Evolutionary conservation across 2,113 vertebrate genomes (phyloP).

Genomic region (Nerophis ophidion): DNA sequence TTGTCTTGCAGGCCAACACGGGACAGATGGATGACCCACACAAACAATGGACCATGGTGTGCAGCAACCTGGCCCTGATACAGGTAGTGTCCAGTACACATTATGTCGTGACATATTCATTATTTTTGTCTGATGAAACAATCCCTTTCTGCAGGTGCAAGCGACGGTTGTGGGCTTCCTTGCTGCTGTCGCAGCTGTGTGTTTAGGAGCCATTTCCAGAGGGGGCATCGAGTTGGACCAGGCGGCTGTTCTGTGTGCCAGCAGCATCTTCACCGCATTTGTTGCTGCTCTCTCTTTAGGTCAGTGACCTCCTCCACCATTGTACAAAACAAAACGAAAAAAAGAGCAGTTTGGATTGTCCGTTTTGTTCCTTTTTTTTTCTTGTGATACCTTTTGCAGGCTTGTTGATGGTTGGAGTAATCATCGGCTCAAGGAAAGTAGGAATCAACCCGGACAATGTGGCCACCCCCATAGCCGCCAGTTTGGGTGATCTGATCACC

Average conservation of each 20-base stretch:
- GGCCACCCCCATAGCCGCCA: slow-evolving; percentile 94
- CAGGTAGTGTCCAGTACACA: slow-evolving; percentile 72
- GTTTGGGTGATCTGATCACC: slow-evolving; percentile 91
- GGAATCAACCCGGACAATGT: slow-evolving; percentile 97
- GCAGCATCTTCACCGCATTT: slow-evolving; percentile 88
- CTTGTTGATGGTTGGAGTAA: slow-evolving; percentile 87
- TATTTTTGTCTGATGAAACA: not conserved
- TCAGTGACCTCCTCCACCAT: slow-evolving; percentile 39
- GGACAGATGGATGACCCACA: slow-evolving; percentile 85
- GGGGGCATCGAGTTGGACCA: slow-evolving; percentile 79
- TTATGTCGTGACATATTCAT: not conserved
- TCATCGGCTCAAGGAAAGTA: slow-evolving; percentile 84
- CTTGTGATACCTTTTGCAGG: slow-evolving; percentile 60
- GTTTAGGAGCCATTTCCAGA: slow-evolving; percentile 79
- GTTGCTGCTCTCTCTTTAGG: slow-evolving; percentile 85
- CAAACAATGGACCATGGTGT: slow-evolving; percentile 83
- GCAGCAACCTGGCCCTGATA: slow-evolving; percentile 89
- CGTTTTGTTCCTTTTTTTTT: not conserved
- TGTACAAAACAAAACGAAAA: too few species aligned
- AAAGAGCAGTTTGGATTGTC: not conserved
- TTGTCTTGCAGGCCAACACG: slow-evolving; percentile 80
- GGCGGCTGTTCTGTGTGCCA: slow-evolving; percentile 84
- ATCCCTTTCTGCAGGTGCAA: slow-evolving; percentile 75
- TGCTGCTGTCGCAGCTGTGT: slow-evolving; percentile 83
- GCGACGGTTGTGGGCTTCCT: slow-evolving; percentile 92